Conservation (phyloP, 2,113 vertebrate species). For the Esox niger region DNA sequence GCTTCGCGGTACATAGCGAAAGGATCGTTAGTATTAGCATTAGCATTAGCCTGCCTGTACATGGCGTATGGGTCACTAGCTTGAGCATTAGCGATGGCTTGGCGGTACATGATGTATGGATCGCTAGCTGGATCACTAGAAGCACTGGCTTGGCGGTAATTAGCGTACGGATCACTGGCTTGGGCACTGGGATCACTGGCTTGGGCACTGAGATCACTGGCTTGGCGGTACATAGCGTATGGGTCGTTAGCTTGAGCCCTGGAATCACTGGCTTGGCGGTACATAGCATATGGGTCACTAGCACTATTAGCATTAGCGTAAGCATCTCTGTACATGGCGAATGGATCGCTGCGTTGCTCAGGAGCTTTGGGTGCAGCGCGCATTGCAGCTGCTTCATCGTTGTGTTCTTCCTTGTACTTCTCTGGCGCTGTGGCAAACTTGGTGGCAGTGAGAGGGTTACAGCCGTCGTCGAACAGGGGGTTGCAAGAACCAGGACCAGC, state of each 20-base stretch:
- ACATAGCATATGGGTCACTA: conserved; percentile 40
- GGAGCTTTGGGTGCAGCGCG: conserved; percentile 44
- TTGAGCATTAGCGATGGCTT: neutral
- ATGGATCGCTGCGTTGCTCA: conserved; percentile 59
- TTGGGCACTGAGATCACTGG: conserved; percentile 11
- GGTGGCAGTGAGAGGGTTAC: conserved; percentile 72
- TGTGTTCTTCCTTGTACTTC: conserved; percentile 49
- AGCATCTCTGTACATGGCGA: conserved; percentile 62
- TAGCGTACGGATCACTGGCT: neutral
- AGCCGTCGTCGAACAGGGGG: conserved; percentile 70
- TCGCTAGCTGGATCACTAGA: neutral
- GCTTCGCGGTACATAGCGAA: conserved; percentile 41
- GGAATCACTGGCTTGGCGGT: conserved; percentile 21
- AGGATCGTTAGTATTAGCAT: conserved; percentile 21
- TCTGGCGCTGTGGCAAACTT: conserved; percentile 45
- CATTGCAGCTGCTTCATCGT: conserved; percentile 54
- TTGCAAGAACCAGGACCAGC: conserved; percentile 70
- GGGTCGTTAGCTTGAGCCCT: conserved; percentile 27
- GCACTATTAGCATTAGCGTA: conserved; percentile 33
- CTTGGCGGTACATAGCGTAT: conserved; percentile 34
- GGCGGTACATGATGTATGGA: neutral
- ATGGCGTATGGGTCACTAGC: conserved; percentile 11
- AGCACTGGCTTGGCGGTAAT: no score
- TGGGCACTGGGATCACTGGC: conserved; percentile 5
- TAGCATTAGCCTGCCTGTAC: conserved; percentile 2